Evolutionary conservation across 2,888 invertebrate genomes (phyloP).

Genomic region (Adelphocoris suturalis): DNA sequence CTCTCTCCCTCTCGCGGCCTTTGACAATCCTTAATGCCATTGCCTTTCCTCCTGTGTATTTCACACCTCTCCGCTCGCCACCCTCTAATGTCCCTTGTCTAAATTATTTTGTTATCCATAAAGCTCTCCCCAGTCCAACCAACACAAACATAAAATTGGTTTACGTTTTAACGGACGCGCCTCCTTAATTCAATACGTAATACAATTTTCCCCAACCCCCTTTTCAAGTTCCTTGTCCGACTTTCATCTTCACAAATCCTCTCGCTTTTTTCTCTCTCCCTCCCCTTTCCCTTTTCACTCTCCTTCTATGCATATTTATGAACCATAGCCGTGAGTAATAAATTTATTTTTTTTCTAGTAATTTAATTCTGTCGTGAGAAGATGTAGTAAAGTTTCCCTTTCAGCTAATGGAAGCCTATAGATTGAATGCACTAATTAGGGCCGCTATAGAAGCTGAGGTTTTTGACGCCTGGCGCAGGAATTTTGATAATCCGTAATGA

Average conservation of each 20-base stretch:
- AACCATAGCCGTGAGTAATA: slow-evolving; percentile 27
- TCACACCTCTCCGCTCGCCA: slow-evolving; percentile 11
- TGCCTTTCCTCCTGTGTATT: slow-evolving; percentile 15
- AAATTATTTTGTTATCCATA: slow-evolving; percentile 33
- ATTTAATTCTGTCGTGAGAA: slow-evolving; percentile 32
- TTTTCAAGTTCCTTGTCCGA: slow-evolving; percentile 28
- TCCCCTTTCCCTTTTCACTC: not conserved
- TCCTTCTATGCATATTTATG: slow-evolving; percentile 11
- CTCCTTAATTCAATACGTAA: slow-evolving; percentile 16
- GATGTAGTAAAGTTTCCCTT: not conserved
- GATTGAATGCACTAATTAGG: not conserved
- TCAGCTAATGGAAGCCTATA: not conserved
- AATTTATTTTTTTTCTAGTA: slow-evolving; percentile 10
- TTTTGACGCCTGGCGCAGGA: not conserved
- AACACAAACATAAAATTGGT: slow-evolving; percentile 35
- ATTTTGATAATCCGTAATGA: not conserved
- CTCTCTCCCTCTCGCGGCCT: not conserved
- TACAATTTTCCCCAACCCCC: slow-evolving; percentile 7
- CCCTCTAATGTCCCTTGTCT: slow-evolving; percentile 36
- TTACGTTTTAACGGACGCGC: slow-evolving; percentile 31
- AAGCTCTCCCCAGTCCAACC: not conserved
- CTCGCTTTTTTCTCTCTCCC: not conserved
- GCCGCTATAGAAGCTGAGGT: not conserved
- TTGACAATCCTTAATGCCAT: slow-evolving; percentile 39
- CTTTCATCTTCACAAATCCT: slow-evolving; percentile 24